Percentiles rank a stretch among this genome's conserved stretches.
These are phyloP conservation scores for Xestobium rufovillosum DNA, from an alignment of 2,888 invertebrate genomes.

Conservation along the genomic window DNA sequence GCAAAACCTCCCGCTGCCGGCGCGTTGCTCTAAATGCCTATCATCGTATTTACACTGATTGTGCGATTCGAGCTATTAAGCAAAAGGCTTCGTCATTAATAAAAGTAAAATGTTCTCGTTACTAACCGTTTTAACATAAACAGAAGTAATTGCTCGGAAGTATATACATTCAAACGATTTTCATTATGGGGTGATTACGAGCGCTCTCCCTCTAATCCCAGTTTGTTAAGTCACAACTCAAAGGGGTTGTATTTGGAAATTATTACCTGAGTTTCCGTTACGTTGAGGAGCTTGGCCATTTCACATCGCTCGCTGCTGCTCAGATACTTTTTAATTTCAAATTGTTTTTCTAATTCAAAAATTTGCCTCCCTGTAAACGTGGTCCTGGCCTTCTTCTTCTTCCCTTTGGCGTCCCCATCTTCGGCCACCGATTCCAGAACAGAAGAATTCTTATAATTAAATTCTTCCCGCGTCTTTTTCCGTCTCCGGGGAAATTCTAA, in stretches of 20 bases:
- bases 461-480: constrained; percentile 34
- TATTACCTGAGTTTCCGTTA: constrained; percentile 92
- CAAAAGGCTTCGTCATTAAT: constrained; percentile 30
- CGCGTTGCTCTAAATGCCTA: constrained; percentile 30
- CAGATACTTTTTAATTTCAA: constrained; percentile 92
- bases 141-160: constrained; percentile 24
- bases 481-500: constrained; percentile 36
- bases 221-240: too few species aligned
- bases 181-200: too few species aligned
- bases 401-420: constrained; percentile 47
- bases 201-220: too few species aligned
- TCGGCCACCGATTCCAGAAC: constrained; percentile 44
- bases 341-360: constrained; percentile 93
- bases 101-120: constrained; percentile 24
- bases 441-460: constrained; percentile 30
- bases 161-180: too few species aligned
- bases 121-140: constrained; percentile 27
- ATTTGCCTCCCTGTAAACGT: constrained; percentile 95
- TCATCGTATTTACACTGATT: constrained; percentile 34
- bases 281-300: constrained; percentile 88
- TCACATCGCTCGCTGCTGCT: constrained; percentile 91
- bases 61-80: constrained; percentile 34
- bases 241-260: too few species aligned
- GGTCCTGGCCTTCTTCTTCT: constrained; percentile 83
- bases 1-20: constrained; percentile 15